A percentile compares a stretch with the other conserved stretches of the same genome.
Evolutionary conservation across 2,888 invertebrate species (phyloP).

Genomic region (Nomada goodeniana): DNA sequence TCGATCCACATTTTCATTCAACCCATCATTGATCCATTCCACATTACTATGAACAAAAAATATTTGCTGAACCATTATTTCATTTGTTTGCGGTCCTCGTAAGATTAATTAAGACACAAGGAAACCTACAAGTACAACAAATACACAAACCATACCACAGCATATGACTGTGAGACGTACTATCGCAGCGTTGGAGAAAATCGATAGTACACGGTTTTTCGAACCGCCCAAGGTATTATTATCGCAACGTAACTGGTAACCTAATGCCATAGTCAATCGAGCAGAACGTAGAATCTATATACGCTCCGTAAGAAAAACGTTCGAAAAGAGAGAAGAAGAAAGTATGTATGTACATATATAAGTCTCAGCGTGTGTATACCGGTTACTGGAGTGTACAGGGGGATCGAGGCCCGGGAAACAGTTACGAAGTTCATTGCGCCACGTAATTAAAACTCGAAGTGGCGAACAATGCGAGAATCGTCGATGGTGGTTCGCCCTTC

Average conservation of each 20-base stretch:
- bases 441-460: constrained; percentile 62
- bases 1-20: too few relatives aligned
- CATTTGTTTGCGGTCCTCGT: not conserved
- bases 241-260: constrained; percentile 33
- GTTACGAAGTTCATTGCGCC: constrained; percentile 57
- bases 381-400: constrained; percentile 8
- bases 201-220: constrained; percentile 44
- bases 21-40: too few relatives aligned
- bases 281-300: constrained; percentile 37
- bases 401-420: constrained; percentile 28
- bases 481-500: constrained; percentile 40
- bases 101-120: not conserved
- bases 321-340: not conserved
- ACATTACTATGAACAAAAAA: too few relatives aligned
- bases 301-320: constrained; percentile 11
- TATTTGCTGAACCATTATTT: not conserved
- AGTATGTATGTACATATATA: not conserved
- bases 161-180: not conserved
- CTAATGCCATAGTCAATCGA: constrained; percentile 42
- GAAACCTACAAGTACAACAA: too few relatives aligned
- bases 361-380: not conserved
- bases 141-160: not conserved
- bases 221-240: constrained; percentile 37
- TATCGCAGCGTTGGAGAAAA: not conserved
- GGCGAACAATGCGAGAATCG: constrained; percentile 48